Evolutionary conservation across 2,888 invertebrate species (phyloP).

Genomic region (Tetramorium bicarinatum): DNA sequence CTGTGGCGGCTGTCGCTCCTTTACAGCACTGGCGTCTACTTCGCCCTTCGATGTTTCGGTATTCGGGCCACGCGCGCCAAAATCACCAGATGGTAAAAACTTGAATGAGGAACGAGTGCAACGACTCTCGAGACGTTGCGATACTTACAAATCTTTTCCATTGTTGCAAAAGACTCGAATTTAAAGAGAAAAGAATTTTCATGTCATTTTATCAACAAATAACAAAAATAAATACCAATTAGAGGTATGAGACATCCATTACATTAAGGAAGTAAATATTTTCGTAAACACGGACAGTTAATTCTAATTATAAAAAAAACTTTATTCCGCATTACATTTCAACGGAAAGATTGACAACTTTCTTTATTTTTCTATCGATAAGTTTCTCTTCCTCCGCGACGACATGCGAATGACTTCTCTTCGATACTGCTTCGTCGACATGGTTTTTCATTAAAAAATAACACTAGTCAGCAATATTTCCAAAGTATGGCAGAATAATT

Average conservation of each 20-base stretch:
- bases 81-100: constrained; percentile 78
- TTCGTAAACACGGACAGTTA: neutral
- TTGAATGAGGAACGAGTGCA: constrained; percentile 71
- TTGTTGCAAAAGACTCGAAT: neutral
- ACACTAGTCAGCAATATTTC: constrained; percentile 71
- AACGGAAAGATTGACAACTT: neutral
- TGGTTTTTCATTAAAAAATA: constrained; percentile 72
- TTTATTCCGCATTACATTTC: constrained; percentile 13
- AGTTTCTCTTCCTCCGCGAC: neutral
- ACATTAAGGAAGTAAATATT: neutral
- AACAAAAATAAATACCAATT: constrained; percentile 8
- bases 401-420: neutral
- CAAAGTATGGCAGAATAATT: constrained; percentile 76
- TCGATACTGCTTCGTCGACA: constrained; percentile 55
- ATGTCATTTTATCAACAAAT: neutral
- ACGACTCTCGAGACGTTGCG: constrained; percentile 23
- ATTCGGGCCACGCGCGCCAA: constrained; percentile 74
- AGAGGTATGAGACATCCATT: neutral
- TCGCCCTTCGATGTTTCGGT: constrained; percentile 65
- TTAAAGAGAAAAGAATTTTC: constrained; percentile 2
- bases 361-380: neutral
- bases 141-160: constrained; percentile 31
- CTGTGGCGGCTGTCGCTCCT: constrained; percentile 73
- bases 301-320: neutral
- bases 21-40: constrained; percentile 65